phyloP scores from a whole-genome alignment of 2,888 invertebrate species.

The Zygaena filipendulae region DNA sequence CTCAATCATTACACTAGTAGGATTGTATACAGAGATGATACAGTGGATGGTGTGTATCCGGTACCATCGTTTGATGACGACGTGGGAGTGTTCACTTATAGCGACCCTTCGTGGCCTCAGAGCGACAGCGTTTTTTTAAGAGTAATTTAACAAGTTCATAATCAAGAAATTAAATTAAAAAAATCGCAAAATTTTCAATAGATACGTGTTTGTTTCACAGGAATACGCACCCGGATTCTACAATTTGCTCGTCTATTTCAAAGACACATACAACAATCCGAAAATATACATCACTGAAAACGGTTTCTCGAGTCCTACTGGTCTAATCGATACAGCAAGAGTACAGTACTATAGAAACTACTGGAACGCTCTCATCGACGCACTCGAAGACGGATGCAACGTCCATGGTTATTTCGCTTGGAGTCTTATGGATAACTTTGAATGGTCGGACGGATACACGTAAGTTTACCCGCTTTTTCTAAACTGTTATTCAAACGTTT shows the following conservation, averaged over 20 bases:
- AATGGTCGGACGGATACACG: conserved; percentile 63
- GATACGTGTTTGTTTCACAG: no score
- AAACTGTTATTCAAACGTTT: no score
- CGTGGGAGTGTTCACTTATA: conserved; percentile 10
- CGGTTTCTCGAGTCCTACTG: conserved; percentile 41
- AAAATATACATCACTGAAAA: conserved; percentile 53
- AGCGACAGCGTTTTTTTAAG: conserved; percentile 13
- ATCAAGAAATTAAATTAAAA: no score
- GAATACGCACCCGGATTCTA: conserved; percentile 18
- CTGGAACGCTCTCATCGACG: conserved; percentile 32
- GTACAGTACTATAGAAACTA: conserved; percentile 33
- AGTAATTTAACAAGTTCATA: conserved; percentile 9
- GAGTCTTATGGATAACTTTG: conserved; percentile 70
- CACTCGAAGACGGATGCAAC: conserved; percentile 37
- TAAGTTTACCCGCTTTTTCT: no score
- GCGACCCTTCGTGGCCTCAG: conserved; percentile 16
- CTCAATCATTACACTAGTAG: conserved; percentile 72
- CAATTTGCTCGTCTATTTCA: conserved; percentile 14
- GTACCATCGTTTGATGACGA: conserved; percentile 7
- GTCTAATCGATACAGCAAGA: conserved; percentile 36
- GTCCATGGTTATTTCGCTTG: conserved; percentile 60
- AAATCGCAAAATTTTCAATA: no score
- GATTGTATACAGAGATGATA: conserved; percentile 11
- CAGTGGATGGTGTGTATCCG: conserved; percentile 3
- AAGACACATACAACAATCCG: conserved; percentile 16